Conservation (phyloP, 2,113 vertebrate genomes). For the Cynocephalus volans region DNA sequence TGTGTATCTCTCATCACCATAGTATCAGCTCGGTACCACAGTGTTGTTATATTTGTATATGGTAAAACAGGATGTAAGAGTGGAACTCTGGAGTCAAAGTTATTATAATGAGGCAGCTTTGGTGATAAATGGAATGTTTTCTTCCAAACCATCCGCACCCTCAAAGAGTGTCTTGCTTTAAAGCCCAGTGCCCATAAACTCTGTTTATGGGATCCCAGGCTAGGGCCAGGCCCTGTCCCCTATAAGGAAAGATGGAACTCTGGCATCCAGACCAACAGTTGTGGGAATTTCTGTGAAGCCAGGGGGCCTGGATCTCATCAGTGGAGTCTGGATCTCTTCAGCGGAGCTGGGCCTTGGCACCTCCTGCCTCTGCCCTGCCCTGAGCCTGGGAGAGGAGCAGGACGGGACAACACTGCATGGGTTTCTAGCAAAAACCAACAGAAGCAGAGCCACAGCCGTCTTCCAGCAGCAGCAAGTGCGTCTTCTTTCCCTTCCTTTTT, state of each 20-base stretch:
- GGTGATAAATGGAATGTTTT: not conserved
- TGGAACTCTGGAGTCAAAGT: not conserved
- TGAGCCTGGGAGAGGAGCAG: rapidly evolving
- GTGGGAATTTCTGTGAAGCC: not conserved
- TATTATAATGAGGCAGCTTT: not conserved
- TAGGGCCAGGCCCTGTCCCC: not conserved
- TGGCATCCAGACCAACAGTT: not conserved
- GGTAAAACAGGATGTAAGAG: rapidly evolving
- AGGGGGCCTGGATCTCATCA: not conserved
- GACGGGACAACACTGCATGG: rapidly evolving
- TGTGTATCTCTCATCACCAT: rapidly evolving
- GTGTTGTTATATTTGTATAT: rapidly evolving
- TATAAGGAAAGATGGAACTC: not conserved
- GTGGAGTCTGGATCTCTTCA: not conserved
- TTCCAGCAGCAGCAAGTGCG: rapidly evolving
- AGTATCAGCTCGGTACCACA: rapidly evolving
- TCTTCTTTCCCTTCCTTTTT: not conserved
- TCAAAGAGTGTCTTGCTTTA: not conserved
- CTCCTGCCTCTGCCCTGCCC: not conserved
- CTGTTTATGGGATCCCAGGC: not conserved
- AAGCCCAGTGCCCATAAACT: not conserved
- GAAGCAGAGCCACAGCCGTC: rapidly evolving
- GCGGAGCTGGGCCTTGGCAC: no score
- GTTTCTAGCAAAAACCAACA: not conserved
- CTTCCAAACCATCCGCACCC: not conserved